Evolutionary conservation across 2,888 invertebrate species (phyloP).

Genomic region (Nysson spinosus): DNA sequence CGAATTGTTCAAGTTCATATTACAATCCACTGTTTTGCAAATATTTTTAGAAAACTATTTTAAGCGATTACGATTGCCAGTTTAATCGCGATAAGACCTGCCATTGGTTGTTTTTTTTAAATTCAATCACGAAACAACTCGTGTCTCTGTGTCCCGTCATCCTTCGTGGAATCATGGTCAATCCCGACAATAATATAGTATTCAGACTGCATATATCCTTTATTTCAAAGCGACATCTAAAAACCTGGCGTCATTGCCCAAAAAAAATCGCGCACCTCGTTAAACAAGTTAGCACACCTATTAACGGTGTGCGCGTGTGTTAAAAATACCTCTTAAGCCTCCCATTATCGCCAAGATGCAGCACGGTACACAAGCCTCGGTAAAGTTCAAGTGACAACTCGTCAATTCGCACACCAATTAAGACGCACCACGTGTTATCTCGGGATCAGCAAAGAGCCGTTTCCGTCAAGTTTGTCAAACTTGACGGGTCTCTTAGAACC

Average conservation of each 20-base stretch:
- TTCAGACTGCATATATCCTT: not conserved
- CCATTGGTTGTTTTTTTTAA: not conserved
- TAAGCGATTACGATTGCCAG: not conserved
- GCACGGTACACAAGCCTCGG: not conserved
- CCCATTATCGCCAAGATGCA: slow-evolving; percentile 13
- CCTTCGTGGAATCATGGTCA: slow-evolving; percentile 26
- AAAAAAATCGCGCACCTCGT: slow-evolving; percentile 14
- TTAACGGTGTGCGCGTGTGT: slow-evolving; percentile 1
- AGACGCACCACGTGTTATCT: slow-evolving; percentile 8
- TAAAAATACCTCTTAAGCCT: slow-evolving; percentile 2
- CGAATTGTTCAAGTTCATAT: too few species aligned
- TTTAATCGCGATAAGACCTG: slow-evolving; percentile 4
- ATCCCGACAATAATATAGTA: not conserved
- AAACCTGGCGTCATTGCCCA: slow-evolving; percentile 14
- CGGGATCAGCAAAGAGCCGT: slow-evolving; percentile 6
- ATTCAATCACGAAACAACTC: slow-evolving; percentile 12
- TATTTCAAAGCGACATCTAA: slow-evolving; percentile 5
- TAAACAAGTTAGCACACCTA: slow-evolving; percentile 17
- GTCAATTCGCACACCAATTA: slow-evolving; percentile 19
- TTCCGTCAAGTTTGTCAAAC: not conserved
- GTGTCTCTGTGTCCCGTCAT: slow-evolving; percentile 16
- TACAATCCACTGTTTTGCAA: too few species aligned
- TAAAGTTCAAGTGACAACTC: not conserved
- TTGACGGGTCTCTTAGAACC: not conserved
- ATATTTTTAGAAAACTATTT: not conserved